phyloP scores from a whole-genome alignment of 2,113 vertebrate species.

The Pygoscelis adeliae region DNA sequence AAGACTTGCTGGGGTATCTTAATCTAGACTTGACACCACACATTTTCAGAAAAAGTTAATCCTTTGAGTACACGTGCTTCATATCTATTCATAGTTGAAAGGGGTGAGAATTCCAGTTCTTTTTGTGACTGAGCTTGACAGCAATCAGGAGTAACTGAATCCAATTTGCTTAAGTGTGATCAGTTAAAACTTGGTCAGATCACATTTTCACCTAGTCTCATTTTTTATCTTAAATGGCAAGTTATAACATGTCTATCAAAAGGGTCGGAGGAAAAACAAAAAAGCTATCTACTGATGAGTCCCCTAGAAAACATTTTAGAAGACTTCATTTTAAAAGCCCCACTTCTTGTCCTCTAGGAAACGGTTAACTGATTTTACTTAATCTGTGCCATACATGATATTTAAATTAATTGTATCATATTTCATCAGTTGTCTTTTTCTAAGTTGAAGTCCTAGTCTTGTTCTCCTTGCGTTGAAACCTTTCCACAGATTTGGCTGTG shows the following conservation, averaged over 20 bases:
- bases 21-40: neutral
- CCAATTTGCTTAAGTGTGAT: neutral
- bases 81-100: neutral
- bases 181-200: neutral
- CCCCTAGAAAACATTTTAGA: neutral
- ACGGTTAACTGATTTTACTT: neutral
- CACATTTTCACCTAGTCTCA: neutral
- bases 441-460: neutral
- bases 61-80: neutral
- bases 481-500: neutral
- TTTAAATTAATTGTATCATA: neutral
- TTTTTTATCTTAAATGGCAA: neutral
- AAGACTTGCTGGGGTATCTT: neutral
- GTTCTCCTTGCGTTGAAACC: neutral
- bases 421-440: neutral
- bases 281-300: neutral
- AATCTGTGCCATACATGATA: too few relatives aligned
- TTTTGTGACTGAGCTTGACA: neutral
- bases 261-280: neutral
- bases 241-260: neutral
- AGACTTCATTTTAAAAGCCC: neutral
- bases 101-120: neutral
- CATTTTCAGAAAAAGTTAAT: neutral
- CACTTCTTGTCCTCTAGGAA: neutral
- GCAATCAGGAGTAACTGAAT: neutral